Conservation (phyloP, 2,888 invertebrate species). For the Drosophila affinis region DNA sequence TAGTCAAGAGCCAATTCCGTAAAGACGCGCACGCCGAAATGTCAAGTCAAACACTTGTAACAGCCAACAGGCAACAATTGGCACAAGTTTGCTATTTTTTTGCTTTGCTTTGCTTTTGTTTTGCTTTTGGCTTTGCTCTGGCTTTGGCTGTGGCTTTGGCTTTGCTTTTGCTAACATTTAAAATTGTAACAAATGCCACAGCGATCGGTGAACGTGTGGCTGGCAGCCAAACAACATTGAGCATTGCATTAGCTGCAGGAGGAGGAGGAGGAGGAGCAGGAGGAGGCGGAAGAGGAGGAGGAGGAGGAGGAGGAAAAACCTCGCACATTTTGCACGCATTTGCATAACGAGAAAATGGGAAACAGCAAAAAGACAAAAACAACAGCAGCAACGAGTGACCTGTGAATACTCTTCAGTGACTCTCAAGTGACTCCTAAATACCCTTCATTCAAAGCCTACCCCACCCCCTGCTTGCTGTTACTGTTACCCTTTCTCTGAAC, state of each 20-base stretch:
- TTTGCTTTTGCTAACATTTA: constrained; percentile 72
- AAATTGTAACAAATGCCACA: constrained; percentile 80
- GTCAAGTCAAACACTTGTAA: constrained; percentile 73
- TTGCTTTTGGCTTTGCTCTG: constrained; percentile 56
- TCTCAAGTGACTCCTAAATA: neutral
- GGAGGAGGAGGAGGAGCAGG: too few relatives aligned
- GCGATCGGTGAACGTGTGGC: constrained; percentile 74
- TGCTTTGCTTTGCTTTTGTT: constrained; percentile 36
- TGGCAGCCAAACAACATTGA: constrained; percentile 59
- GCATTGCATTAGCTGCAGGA: constrained; percentile 18
- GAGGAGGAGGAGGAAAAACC: constrained; percentile 51
- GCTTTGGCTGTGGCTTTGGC: constrained; percentile 44
- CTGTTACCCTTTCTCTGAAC: neutral
- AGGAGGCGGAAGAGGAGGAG: too few relatives aligned
- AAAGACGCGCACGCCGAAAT: constrained; percentile 67
- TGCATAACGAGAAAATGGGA: constrained; percentile 68
- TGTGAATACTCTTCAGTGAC: constrained; percentile 48
- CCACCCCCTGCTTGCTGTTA: neutral
- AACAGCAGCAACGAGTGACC: constrained; percentile 15
- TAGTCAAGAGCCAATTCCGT: constrained; percentile 29
- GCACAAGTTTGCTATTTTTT: constrained; percentile 58
- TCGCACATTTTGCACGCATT: constrained; percentile 78
- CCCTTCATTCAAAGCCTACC: constrained; percentile 4
- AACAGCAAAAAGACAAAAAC: neutral
- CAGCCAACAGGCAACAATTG: constrained; percentile 59